Percentiles rank a stretch among this genome's conserved stretches.
Evolutionary conservation across 2,113 vertebrate genomes (phyloP).

Genomic region (Emberiza fucata): DNA sequence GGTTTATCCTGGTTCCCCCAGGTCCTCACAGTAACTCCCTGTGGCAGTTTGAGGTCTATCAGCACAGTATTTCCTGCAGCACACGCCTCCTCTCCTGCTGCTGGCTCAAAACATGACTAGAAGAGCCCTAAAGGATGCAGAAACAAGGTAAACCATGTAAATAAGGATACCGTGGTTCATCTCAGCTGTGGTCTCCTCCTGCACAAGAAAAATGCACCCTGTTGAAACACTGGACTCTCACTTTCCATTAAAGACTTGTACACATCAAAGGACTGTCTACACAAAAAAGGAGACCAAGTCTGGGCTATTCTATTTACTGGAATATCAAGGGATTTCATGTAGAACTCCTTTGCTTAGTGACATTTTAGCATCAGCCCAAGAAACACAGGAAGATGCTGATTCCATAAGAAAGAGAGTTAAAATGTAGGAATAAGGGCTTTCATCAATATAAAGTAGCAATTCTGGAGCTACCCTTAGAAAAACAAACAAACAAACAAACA

Average conservation of each 20-base stretch:
- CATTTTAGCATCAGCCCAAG: not conserved
- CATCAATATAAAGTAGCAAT: not conserved
- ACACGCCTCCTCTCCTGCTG: not conserved
- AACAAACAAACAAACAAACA: not conserved
- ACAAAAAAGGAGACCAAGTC: not conserved
- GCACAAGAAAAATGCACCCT: not conserved
- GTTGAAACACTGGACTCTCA: not conserved
- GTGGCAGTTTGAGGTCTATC: not conserved
- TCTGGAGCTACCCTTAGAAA: not conserved
- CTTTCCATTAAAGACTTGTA: not conserved
- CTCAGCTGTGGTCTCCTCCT: not conserved
- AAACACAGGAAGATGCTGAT: not conserved
- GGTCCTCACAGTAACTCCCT: not conserved
- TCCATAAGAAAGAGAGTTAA: not conserved
- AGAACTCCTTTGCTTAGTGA: not conserved
- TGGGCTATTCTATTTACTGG: not conserved
- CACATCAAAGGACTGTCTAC: not conserved
- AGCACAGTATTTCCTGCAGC: not conserved
- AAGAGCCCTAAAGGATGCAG: not conserved
- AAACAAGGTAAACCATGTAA: not conserved
- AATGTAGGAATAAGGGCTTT: not conserved
- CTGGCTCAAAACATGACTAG: not conserved
- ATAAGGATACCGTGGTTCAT: not conserved
- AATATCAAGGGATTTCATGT: not conserved
- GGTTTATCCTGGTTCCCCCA: not conserved